phyloP scores from a whole-genome alignment of 2,888 invertebrate genomes.

The Morpho achilles region DNA sequence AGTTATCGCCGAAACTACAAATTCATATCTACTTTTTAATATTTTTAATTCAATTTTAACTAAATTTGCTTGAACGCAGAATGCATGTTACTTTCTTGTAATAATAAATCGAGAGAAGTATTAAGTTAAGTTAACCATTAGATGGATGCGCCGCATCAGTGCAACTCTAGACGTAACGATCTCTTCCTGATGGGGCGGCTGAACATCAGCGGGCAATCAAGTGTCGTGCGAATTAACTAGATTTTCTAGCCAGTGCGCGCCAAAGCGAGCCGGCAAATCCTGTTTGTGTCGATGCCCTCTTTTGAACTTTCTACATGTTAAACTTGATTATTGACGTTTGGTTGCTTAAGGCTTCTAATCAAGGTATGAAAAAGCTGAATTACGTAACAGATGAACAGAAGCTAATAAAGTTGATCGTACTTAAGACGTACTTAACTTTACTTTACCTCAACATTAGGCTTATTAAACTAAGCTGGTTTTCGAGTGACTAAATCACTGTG shows the following conservation, averaged over 20 bases:
- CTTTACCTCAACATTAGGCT: not conserved
- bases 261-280: slow-evolving; percentile 42
- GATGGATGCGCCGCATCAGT: slow-evolving; percentile 4
- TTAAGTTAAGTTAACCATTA: not conserved
- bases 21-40: too few relatives aligned
- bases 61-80: too few relatives aligned
- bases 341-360: slow-evolving; percentile 35
- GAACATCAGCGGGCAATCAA: slow-evolving; percentile 38
- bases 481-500: too few relatives aligned
- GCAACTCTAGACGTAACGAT: slow-evolving; percentile 7
- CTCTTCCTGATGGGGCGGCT: slow-evolving; percentile 20
- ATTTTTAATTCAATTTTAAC: too few relatives aligned
- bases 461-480: too few relatives aligned
- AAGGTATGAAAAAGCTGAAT: slow-evolving; percentile 30
- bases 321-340: slow-evolving; percentile 69
- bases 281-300: slow-evolving; percentile 53
- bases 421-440: not conserved
- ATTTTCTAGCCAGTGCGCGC: slow-evolving; percentile 59
- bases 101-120: slow-evolving; percentile 1
- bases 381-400: slow-evolving; percentile 43
- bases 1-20: too few relatives aligned
- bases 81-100: too few relatives aligned
- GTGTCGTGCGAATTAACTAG: slow-evolving; percentile 50
- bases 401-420: too few relatives aligned
- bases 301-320: slow-evolving; percentile 71